A percentile compares a stretch with the other conserved stretches of the same genome.
These are phyloP conservation scores for Serranus cabrilla DNA, from an alignment of 2,797 vertebrate genomes.

Conservation along the genomic window DNA sequence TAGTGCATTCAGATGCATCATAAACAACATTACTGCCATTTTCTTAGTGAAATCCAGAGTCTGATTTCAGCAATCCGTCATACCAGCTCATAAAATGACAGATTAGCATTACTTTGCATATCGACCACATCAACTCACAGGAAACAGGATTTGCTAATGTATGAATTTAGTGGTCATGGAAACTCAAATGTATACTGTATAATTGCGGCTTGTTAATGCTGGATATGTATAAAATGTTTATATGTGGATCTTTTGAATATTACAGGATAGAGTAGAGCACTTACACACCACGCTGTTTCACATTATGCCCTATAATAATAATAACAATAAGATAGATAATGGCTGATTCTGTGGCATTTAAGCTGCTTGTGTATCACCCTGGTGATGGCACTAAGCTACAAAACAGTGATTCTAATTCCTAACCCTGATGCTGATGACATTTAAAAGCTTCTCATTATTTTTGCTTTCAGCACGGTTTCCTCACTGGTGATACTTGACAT, in stretches of 20 bases:
- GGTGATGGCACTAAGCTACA: neutral
- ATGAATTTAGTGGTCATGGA: slow-evolving; percentile 57
- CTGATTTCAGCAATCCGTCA: slow-evolving; percentile 14
- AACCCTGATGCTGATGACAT: slow-evolving; percentile 24
- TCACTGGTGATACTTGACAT: neutral
- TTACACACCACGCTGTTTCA: slow-evolving; percentile 6
- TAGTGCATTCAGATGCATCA: slow-evolving; percentile 7
- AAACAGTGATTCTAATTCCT: slow-evolving; percentile 39
- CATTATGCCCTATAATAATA: slow-evolving; percentile 9
- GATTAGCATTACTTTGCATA: slow-evolving; percentile 37
- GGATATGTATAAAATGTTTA: slow-evolving; percentile 34
- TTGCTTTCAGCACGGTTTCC: slow-evolving; percentile 4
- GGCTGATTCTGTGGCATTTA: slow-evolving; percentile 11
- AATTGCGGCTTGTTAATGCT: slow-evolving; percentile 51
- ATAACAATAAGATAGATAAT: neutral
- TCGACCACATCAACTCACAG: slow-evolving; percentile 49
- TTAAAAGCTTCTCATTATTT: slow-evolving; percentile 40
- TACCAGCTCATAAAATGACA: slow-evolving; percentile 49
- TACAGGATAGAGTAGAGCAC: slow-evolving; percentile 14
- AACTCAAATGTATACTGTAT: slow-evolving; percentile 48
- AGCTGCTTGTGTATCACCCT: neutral
- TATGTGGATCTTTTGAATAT: slow-evolving; percentile 17
- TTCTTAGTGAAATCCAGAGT: slow-evolving; percentile 19
- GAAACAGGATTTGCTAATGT: slow-evolving; percentile 53
- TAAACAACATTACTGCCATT: neutral